These are phyloP conservation scores for Zygogramma bicolorata DNA, from an alignment of 2,888 invertebrate genomes.

Conservation along the genomic window DNA sequence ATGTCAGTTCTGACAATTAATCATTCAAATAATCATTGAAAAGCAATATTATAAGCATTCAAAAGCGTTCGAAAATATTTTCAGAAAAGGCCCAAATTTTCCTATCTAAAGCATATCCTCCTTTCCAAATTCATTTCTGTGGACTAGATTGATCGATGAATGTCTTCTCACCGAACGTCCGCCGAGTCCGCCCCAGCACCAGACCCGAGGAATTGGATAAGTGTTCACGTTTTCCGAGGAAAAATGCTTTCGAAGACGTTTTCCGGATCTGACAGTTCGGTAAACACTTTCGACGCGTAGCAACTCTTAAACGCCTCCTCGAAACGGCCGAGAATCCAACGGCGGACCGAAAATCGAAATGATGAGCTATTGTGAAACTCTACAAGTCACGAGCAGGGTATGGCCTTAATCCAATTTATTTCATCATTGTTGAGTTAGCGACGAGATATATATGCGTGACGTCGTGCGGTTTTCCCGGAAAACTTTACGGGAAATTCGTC, in stretches of 20 bases:
- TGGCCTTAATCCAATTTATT: conserved; percentile 68
- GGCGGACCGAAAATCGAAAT: conserved; percentile 58
- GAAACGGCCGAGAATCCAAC: conserved; percentile 50
- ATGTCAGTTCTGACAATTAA: too few species aligned
- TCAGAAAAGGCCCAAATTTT: too few species aligned
- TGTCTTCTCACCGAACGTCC: neutral
- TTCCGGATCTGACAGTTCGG: conserved; percentile 66
- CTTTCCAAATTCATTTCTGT: too few species aligned
- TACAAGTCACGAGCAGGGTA: conserved; percentile 65
- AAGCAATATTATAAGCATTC: too few species aligned
- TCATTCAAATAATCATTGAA: too few species aligned
- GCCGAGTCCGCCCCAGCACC: conserved; percentile 38
- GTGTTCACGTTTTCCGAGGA: conserved; percentile 62
- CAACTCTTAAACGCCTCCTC: conserved; percentile 46
- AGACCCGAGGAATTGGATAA: conserved; percentile 63
- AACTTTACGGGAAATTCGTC: conserved; percentile 19
- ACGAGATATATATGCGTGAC: conserved; percentile 36
- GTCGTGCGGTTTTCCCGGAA: conserved; percentile 43
- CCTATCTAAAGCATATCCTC: too few species aligned
- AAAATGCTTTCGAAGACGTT: conserved; percentile 66
- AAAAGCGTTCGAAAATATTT: too few species aligned
- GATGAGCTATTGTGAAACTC: conserved; percentile 67
- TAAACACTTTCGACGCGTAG: conserved; percentile 64
- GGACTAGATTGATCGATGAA: neutral
- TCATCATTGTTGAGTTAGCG: conserved; percentile 67